phyloP scores from a whole-genome alignment of 2,888 invertebrate genomes.

The Pseudococcus jackbeardsleyi region DNA sequence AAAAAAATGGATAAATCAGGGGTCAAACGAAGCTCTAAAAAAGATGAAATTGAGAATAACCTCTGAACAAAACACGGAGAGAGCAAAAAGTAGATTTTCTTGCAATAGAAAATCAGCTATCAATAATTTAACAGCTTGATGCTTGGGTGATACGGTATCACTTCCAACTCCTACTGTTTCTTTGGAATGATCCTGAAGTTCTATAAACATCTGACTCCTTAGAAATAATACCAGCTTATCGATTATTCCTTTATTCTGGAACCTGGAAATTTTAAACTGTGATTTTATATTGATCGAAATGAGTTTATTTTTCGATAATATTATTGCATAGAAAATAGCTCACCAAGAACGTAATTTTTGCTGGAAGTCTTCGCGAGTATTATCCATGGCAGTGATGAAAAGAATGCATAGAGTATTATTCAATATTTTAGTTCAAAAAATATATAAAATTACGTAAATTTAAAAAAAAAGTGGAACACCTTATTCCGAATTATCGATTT shows the following conservation, averaged over 20 bases:
- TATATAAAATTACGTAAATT: too few species aligned
- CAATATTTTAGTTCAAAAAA: background rate
- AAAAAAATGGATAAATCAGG: background rate
- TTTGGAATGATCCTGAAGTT: slow-evolving; percentile 37
- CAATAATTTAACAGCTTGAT: slow-evolving; percentile 50
- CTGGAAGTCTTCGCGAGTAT: slow-evolving; percentile 9
- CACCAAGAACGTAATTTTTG: slow-evolving; percentile 30
- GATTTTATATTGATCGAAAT: background rate
- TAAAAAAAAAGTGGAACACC: too few species aligned
- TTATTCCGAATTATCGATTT: too few species aligned
- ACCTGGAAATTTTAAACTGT: slow-evolving; percentile 16
- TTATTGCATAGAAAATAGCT: background rate
- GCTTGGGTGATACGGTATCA: slow-evolving; percentile 2
- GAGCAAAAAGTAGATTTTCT: slow-evolving; percentile 60
- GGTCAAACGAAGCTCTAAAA: background rate
- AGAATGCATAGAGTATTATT: background rate
- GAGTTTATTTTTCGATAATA: background rate
- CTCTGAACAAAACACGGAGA: slow-evolving; percentile 58
- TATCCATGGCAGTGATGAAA: background rate
- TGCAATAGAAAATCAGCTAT: slow-evolving; percentile 58
- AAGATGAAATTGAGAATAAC: background rate
- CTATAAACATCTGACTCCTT: slow-evolving; percentile 56
- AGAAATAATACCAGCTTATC: slow-evolving; percentile 26
- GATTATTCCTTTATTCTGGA: slow-evolving; percentile 51
- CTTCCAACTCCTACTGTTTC: background rate